Percentiles rank a stretch among this genome's conserved stretches.
Evolutionary conservation across 2,888 invertebrate genomes (phyloP).

Genomic region (Chamaedrilus cognettii): DNA sequence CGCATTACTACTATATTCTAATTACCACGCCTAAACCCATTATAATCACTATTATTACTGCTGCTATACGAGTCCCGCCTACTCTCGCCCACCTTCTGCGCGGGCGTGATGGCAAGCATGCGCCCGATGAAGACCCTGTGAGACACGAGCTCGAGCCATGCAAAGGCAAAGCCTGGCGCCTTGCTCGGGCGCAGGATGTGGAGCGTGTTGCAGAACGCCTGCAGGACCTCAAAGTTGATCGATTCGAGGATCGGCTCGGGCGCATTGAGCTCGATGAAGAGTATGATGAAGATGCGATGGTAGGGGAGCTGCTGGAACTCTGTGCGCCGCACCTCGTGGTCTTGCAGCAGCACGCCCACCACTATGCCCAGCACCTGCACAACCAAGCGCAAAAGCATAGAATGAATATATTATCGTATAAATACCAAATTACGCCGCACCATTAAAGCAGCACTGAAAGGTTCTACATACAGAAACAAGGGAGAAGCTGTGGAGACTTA

Average conservation of each 20-base stretch:
- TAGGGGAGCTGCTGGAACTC: slow-evolving; percentile 98
- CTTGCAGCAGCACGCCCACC: slow-evolving; percentile 91
- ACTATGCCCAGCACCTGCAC: slow-evolving; percentile 80
- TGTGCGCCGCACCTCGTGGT: slow-evolving; percentile 86
- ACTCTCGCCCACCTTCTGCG: background rate
- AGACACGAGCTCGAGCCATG: slow-evolving; percentile 97
- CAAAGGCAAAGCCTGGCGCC: slow-evolving; percentile 95
- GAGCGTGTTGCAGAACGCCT: slow-evolving; percentile 91
- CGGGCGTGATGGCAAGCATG: slow-evolving; percentile 71
- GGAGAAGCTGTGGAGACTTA: too few relatives aligned
- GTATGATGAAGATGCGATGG: slow-evolving; percentile 93
- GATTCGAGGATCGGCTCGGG: slow-evolving; percentile 84
- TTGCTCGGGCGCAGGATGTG: slow-evolving; percentile 90
- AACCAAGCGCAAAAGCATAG: too few relatives aligned
- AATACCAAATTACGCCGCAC: too few relatives aligned
- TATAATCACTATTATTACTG: too few relatives aligned
- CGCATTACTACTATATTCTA: too few relatives aligned
- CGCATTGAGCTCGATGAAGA: slow-evolving; percentile 94
- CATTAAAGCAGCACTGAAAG: too few relatives aligned
- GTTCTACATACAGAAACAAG: too few relatives aligned
- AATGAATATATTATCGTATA: too few relatives aligned
- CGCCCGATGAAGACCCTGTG: slow-evolving; percentile 95
- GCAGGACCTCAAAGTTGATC: slow-evolving; percentile 85
- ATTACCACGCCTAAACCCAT: too few relatives aligned
- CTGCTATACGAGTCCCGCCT: too few relatives aligned